Percentiles rank a stretch among this genome's conserved stretches.
Conservation (phyloP, 2,888 invertebrate genomes). For the Rhingia campestris region DNA sequence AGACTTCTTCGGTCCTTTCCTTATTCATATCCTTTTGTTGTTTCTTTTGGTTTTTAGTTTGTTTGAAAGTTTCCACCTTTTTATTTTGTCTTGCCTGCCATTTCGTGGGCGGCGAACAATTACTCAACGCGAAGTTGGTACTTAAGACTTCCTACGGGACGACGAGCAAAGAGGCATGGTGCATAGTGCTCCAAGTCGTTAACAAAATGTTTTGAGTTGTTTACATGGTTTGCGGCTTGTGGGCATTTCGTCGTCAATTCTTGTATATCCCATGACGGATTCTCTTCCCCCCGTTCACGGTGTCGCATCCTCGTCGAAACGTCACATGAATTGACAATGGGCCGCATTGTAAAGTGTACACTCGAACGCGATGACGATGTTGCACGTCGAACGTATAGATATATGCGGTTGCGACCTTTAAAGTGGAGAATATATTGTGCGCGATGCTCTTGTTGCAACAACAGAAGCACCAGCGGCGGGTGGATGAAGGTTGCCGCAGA, state of each 20-base stretch:
- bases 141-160: conserved; percentile 47
- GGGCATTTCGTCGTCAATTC: conserved; percentile 69
- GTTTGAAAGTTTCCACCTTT: conserved; percentile 25
- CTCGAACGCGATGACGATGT: conserved; percentile 52
- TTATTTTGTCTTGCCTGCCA: conserved; percentile 47
- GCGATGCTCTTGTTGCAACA: not conserved
- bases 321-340: conserved; percentile 68
- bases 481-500: conserved; percentile 37
- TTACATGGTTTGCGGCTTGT: conserved; percentile 72
- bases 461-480: conserved; percentile 19
- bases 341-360: conserved; percentile 63
- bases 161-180: conserved; percentile 21
- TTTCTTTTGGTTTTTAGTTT: not conserved
- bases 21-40: conserved; percentile 4
- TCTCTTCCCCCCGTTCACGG: not conserved
- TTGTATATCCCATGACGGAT: conserved; percentile 49
- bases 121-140: conserved; percentile 62
- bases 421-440: conserved; percentile 39
- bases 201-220: conserved; percentile 74
- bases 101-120: conserved; percentile 70
- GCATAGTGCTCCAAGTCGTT: conserved; percentile 57
- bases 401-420: conserved; percentile 49
- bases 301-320: conserved; percentile 40
- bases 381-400: conserved; percentile 38
- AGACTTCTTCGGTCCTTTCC: not conserved